Evolutionary conservation across 2,797 vertebrate species (phyloP), one percentile per base, ranked within the genome.

Genomic region (Kryptolebias ocellatus): DNA sequence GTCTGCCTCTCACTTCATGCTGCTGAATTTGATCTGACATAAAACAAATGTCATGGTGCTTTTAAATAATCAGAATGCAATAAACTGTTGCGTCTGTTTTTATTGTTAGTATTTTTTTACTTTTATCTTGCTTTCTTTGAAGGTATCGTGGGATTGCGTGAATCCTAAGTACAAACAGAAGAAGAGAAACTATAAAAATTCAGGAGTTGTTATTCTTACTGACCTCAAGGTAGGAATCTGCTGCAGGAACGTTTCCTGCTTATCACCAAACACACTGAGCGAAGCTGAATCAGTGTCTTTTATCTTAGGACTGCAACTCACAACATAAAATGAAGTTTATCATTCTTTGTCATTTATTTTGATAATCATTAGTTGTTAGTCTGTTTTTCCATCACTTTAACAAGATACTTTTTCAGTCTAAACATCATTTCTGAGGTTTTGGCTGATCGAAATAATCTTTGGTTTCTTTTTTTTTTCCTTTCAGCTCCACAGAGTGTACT

Each of bases 161-260:
- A 99, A 98, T 83, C 93, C 96, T 70, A 99, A 98, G 83, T 99
- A 99, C 93, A 98, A 96, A 79, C 90, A 95, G 75, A 98, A 95
- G 93, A 98, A 96, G 88, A 95, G 95, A 72, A 96, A 96, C 83
- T 98, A 98, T 90, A 97, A 96, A 90, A 98, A 99, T 81, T 98
- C 98, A 0, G 97, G 96, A 16, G 86, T 96, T 12, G 96, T 98
- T 83, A 94, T 97, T 85, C 92, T 98, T 79, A 92, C 89, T 37
- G 95, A 96, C 65, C 92, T 97, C n/a, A 98, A 98, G 95, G 96
- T 98, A 93, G 72, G 81, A 64, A 47, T 28, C 60, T 52, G 17
- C 45, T 46, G 9, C 46, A 42, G 52, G 47, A 73, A 66, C 50
- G 24, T 4, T 4, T 12, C 20, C 24, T 34, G 7, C 58, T 51